phyloP scores from a whole-genome alignment of 2,888 invertebrate species.

The Machimus atricapillus region DNA sequence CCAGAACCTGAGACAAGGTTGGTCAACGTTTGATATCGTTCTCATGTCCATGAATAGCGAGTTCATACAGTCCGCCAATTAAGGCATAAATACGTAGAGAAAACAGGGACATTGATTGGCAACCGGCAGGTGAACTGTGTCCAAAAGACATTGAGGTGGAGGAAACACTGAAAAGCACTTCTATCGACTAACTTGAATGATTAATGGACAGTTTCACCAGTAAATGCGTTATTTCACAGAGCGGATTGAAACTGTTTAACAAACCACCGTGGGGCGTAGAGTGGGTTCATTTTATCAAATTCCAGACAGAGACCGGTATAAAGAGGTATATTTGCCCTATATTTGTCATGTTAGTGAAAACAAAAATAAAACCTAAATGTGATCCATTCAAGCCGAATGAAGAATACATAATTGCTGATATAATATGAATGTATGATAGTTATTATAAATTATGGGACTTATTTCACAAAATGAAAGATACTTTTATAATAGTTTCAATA shows the following conservation, averaged over 20 bases:
- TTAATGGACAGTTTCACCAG: conserved; percentile 11
- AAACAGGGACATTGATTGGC: conserved; percentile 35
- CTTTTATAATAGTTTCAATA: no score
- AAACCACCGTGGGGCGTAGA: neutral
- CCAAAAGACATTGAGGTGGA: neutral
- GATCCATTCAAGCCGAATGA: no score
- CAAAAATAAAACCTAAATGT: no score
- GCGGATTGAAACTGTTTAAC: neutral
- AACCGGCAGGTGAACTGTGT: conserved; percentile 11
- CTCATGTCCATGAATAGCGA: conserved; percentile 25
- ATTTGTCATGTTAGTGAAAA: no score
- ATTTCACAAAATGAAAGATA: no score
- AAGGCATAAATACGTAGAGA: conserved; percentile 34
- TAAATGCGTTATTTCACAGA: neutral
- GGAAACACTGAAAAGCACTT: conserved; percentile 13
- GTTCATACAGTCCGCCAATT: conserved; percentile 25
- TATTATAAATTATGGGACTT: no score
- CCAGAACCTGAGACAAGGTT: conserved; percentile 27
- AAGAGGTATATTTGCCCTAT: no score
- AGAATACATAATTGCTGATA: no score
- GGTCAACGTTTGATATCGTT: conserved; percentile 30
- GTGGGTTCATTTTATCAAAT: no score
- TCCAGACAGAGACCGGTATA: no score
- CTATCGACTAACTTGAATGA: conserved; percentile 2
- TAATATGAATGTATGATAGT: no score